Base-by-base conservation (phyloP, 2,113 vertebrate species). In the Chitala chitala region DNA sequence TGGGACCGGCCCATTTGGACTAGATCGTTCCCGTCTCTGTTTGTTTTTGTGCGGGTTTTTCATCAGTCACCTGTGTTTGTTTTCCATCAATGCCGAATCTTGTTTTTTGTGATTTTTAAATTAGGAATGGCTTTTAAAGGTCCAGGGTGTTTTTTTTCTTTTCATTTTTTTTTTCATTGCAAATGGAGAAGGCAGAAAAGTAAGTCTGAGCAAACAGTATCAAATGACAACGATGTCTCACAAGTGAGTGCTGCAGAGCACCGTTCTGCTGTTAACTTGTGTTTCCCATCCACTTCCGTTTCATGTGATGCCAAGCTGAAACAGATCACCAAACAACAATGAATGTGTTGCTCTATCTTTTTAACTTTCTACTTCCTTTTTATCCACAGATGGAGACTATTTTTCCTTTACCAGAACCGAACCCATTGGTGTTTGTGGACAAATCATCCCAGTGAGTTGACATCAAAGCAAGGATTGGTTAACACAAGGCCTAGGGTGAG, bases 381-480 rank as follows among this genome's bases (percentile, higher is more conserved):
- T 64, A 72, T 75, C 81, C 88, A 85, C 93, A 99, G 97, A 99
- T 92, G 97, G 97, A 87, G 95, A 96, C 81, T 99, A 94, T 90
- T 94, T 99, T 84, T 94, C 96, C 17, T 98, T 98, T 85, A 99
- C 97, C 83, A 94, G 94, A 89, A 90, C 98, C 7, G 97, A 99
- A 86, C 96, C 97, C 82, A 95, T 99, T 4, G 97, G 97, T 83
- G 96, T 99, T 78, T 99, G 97, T 84, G 97, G 97, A 93, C 97
- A 99, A 92, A 99, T 99, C 90, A 94, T 98, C 86, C 97, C 97
- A 54, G 97, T 99, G 88, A 98, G 97, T 97, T 87, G 81, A 83
- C 33, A 82, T 70, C 74, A 75, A 75, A 38, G n/a, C 33, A 17
- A 54, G 38, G 13, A 63, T 17, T 20, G 31, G 31, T 33, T n/a